A percentile compares a stretch with the other conserved stretches of the same genome.
Evolutionary conservation across 2,888 invertebrate genomes (phyloP).

Genomic region (Alentia gelatinosa): DNA sequence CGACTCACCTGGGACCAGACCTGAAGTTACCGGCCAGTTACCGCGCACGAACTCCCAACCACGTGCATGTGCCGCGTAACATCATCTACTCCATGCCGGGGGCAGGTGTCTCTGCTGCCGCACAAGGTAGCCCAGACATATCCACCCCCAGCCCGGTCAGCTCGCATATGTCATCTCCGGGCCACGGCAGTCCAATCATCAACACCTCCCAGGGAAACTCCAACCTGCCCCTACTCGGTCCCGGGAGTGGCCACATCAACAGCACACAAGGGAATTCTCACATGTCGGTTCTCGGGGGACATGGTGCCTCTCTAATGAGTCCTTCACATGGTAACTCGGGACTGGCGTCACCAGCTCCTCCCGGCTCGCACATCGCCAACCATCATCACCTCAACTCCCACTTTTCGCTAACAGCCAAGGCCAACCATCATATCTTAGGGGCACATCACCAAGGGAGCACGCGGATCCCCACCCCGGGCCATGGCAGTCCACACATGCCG

Average conservation of each 20-base stretch:
- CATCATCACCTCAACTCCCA: constrained; percentile 7
- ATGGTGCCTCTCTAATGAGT: background rate
- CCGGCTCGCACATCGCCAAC: background rate
- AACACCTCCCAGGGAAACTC: background rate
- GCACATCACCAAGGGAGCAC: background rate
- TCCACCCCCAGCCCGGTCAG: constrained; percentile 10
- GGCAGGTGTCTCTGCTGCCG: background rate
- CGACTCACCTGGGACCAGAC: constrained; percentile 33
- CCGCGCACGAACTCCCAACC: background rate
- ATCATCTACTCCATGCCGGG: constrained; percentile 41
- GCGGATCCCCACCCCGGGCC: constrained; percentile 1
- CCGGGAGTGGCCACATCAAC: background rate
- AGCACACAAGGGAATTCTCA: background rate
- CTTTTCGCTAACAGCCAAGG: background rate
- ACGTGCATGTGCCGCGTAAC: constrained; percentile 22
- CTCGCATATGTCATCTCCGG: constrained; percentile 3
- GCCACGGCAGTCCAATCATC: constrained; percentile 8
- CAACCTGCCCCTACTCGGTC: background rate
- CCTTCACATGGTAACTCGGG: constrained; percentile 18
- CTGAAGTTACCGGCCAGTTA: constrained; percentile 15
- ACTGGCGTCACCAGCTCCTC: background rate
- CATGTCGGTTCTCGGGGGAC: background rate
- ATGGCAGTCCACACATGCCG: constrained; percentile 11
- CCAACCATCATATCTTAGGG: background rate
- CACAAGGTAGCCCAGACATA: constrained; percentile 12